phyloP scores from a whole-genome alignment of 2,888 invertebrate species.

The Drosophila mimica region DNA sequence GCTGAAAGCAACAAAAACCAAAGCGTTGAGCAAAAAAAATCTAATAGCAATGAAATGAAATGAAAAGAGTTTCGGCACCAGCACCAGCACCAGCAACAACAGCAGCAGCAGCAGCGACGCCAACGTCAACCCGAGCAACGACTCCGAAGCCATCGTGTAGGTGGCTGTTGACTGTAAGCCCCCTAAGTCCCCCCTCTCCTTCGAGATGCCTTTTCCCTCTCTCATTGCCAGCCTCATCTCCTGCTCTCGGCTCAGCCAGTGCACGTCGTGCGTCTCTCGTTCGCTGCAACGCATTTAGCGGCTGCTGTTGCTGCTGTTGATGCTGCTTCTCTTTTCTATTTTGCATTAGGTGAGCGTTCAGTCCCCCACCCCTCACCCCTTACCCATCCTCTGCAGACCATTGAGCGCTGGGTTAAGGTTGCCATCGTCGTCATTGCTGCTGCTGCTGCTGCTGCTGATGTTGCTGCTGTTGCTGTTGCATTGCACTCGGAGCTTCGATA shows the following conservation, averaged over 20 bases:
- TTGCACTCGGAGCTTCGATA: constrained; percentile 70
- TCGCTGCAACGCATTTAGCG: constrained; percentile 52
- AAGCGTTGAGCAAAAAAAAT: constrained; percentile 46
- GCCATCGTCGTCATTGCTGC: constrained; percentile 39
- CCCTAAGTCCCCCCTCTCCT: neutral
- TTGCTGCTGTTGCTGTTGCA: constrained; percentile 29
- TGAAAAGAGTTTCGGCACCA: constrained; percentile 64
- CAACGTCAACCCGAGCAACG: constrained; percentile 43
- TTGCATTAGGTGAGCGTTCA: constrained; percentile 57
- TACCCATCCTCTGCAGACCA: constrained; percentile 17
- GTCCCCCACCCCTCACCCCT: neutral
- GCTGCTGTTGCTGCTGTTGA: constrained; percentile 22
- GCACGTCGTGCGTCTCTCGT: constrained; percentile 45
- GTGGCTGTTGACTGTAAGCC: constrained; percentile 38
- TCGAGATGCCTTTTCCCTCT: constrained; percentile 5
- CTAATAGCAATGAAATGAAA: constrained; percentile 62
- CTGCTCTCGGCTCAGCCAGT: constrained; percentile 40
- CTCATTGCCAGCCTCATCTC: constrained; percentile 20
- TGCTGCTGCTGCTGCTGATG: constrained; percentile 27
- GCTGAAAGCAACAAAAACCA: constrained; percentile 51
- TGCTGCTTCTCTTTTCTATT: constrained; percentile 48
- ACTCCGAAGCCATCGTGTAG: constrained; percentile 57
- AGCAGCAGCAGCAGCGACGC: constrained; percentile 26
- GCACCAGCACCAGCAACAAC: constrained; percentile 2
- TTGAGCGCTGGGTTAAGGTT: constrained; percentile 63